These are phyloP conservation scores for Ceratina japonica DNA, from an alignment of 1,140 invertebrate species.

Conservation along the genomic window DNA sequence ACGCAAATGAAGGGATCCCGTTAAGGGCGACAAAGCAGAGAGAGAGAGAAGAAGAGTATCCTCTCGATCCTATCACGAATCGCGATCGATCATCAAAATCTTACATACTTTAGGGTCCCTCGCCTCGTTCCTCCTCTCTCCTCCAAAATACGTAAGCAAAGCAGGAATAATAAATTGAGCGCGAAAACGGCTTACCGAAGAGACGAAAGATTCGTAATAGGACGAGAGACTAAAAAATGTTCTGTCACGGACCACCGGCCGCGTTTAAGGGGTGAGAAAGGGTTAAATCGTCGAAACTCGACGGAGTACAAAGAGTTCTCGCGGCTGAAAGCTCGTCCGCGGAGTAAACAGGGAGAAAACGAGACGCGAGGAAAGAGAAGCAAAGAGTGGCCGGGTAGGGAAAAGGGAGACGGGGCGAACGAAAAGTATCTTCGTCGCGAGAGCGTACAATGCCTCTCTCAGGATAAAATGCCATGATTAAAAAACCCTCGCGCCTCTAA, in stretches of 20 bases:
- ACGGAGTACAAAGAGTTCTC: conserved; percentile 4
- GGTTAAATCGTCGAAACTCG: conserved; percentile 37
- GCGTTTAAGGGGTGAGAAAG: conserved; percentile 32
- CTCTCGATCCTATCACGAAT: background rate
- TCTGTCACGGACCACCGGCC: background rate
- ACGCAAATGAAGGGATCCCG: conserved; percentile 61
- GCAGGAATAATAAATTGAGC: background rate
- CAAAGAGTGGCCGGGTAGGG: too few relatives aligned
- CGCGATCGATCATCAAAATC: background rate
- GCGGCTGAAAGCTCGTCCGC: background rate
- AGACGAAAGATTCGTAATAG: background rate
- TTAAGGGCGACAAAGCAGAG: conserved; percentile 29
- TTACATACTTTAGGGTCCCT: too few relatives aligned
- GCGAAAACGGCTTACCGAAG: too few relatives aligned
- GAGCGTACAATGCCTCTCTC: conserved; percentile 31
- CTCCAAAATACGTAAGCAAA: too few relatives aligned
- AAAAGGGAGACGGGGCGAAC: background rate
- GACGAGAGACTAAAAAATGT: background rate
- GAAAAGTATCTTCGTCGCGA: conserved; percentile 34
- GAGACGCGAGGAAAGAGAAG: background rate
- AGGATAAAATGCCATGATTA: conserved; percentile 51
- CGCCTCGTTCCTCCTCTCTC: too few relatives aligned
- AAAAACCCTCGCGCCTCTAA: conserved; percentile 29
- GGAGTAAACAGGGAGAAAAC: conserved; percentile 9
- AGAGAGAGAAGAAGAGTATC: too few relatives aligned